phyloP scores from a whole-genome alignment of 2,113 vertebrate species.

The Columba janthina region DNA sequence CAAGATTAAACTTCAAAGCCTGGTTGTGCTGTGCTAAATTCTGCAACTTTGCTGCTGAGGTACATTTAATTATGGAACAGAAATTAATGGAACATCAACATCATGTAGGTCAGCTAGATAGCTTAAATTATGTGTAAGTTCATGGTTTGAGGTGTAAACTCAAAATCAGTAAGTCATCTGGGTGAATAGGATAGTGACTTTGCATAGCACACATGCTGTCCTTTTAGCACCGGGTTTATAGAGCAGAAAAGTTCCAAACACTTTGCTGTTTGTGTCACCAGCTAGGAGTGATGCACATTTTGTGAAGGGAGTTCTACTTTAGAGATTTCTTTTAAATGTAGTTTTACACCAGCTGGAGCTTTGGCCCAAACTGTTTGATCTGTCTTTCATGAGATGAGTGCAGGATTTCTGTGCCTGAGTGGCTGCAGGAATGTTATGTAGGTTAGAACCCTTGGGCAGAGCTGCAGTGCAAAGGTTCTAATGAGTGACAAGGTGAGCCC shows the following conservation, averaged over 20 bases:
- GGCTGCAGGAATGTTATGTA: not conserved
- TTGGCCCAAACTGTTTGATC: not conserved
- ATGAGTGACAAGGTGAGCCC: conserved; percentile 21
- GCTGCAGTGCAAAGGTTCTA: not conserved
- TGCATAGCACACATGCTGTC: not conserved
- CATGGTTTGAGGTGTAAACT: not conserved
- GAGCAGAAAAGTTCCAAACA: not conserved
- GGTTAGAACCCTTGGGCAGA: conserved; percentile 50
- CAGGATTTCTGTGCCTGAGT: not conserved
- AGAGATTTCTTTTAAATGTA: not conserved
- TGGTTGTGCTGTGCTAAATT: not conserved
- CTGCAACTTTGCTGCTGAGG: not conserved
- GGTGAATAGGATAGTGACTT: not conserved
- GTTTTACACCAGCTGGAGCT: not conserved
- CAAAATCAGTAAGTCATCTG: not conserved
- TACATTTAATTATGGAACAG: not conserved
- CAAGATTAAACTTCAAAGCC: conserved; percentile 8
- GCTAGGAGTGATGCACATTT: not conserved
- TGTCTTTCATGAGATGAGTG: not conserved
- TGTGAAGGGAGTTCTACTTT: not conserved
- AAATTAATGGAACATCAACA: not conserved
- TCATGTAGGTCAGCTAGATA: not conserved
- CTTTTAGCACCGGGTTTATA: not conserved
- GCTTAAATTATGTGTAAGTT: not conserved
- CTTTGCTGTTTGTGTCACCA: not conserved